phyloP scores from a whole-genome alignment of 2,113 vertebrate genomes.

The Glaucidium brasilianum region DNA sequence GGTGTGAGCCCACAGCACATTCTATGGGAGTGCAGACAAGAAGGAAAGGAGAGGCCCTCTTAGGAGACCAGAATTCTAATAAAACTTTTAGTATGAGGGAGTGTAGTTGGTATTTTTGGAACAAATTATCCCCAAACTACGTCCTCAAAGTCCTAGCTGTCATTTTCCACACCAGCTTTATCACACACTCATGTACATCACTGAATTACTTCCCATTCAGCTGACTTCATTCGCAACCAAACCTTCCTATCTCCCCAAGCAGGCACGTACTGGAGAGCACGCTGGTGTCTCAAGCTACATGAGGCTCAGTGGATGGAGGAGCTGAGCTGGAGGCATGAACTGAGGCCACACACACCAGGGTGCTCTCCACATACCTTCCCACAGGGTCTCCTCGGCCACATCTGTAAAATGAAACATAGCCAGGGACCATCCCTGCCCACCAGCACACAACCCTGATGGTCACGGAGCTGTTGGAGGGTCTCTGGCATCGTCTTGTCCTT shows the following conservation, averaged over 20 bases:
- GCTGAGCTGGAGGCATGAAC: background rate
- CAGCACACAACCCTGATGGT: background rate
- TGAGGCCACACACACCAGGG: background rate
- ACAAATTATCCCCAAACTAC: background rate
- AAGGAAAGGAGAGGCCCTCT: background rate
- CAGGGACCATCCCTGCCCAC: background rate
- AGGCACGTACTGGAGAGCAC: rapidly evolving
- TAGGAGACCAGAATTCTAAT: background rate
- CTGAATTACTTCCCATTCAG: background rate
- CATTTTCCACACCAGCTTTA: background rate
- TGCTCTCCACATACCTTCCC: background rate
- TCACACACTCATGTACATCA: background rate
- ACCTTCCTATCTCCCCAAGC: background rate
- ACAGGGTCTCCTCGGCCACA: background rate
- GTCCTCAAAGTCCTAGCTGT: background rate
- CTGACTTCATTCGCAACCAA: background rate
- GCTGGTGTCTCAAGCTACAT: background rate
- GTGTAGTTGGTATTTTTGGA: background rate
- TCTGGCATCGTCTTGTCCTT: background rate
- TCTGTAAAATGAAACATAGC: background rate
- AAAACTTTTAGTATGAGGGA: background rate
- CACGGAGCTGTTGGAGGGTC: background rate
- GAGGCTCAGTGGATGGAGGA: background rate
- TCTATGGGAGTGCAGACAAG: background rate
- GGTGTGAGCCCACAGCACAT: rapidly evolving